Evolutionary conservation across 2,113 vertebrate genomes (phyloP).

Genomic region (Grammomys surdaster): DNA sequence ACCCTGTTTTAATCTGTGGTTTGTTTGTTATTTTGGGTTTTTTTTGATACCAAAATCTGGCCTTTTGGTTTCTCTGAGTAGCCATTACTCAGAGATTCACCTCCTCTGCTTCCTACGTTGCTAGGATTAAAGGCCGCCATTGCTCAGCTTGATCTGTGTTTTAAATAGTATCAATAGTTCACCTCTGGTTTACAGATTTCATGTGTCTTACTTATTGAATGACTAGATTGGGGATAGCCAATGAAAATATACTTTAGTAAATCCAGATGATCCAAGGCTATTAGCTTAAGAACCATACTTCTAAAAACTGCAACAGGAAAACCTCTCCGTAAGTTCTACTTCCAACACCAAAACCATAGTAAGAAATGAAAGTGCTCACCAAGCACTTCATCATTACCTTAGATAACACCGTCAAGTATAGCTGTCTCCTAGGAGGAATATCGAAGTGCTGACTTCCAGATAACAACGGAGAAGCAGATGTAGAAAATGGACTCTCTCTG

Average conservation of each 20-base stretch:
- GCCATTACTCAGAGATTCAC: too few relatives aligned
- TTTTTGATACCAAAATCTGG: too few relatives aligned
- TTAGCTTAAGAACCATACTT: background rate
- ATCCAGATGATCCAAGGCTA: background rate
- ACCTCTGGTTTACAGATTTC: background rate
- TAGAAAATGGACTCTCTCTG: conserved; percentile 97
- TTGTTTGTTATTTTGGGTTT: background rate
- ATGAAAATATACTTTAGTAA: background rate
- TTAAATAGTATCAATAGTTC: background rate
- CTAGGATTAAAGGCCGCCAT: background rate
- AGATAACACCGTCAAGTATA: conserved; percentile 97
- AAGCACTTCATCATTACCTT: conserved; percentile 89
- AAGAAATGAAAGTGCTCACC: background rate
- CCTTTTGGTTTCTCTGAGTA: too few relatives aligned
- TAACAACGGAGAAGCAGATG: conserved; percentile 95
- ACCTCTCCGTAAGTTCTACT: background rate
- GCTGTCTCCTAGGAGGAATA: conserved; percentile 96
- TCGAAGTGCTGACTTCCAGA: conserved; percentile 98
- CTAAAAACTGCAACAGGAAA: background rate
- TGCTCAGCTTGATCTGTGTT: background rate
- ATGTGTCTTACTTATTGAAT: background rate
- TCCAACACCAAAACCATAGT: background rate
- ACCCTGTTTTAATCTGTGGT: background rate
- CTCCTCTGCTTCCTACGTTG: too few relatives aligned
- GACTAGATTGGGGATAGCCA: background rate